Conservation (phyloP, 2,888 invertebrate species). For the Synergus gifuensis region DNA sequence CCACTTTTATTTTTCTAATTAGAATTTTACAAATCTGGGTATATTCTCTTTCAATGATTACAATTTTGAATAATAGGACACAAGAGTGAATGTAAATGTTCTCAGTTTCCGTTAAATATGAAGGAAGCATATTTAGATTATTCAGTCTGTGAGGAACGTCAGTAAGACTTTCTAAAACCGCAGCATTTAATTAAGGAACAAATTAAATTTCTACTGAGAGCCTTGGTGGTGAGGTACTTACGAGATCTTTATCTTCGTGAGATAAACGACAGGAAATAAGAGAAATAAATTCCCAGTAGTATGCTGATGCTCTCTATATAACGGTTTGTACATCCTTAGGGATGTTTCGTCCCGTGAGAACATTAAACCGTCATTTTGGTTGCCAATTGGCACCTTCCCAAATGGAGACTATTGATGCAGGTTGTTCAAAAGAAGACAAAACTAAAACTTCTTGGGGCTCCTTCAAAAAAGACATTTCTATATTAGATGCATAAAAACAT, state of each 20-base stretch:
- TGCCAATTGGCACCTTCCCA: neutral
- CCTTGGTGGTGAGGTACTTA: slow-evolving; percentile 6
- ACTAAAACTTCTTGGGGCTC: neutral
- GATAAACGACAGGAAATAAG: slow-evolving; percentile 16
- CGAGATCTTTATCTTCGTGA: slow-evolving; percentile 17
- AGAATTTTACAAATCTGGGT: too few species aligned
- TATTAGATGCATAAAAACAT: too few species aligned
- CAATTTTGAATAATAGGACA: neutral
- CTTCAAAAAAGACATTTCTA: neutral
- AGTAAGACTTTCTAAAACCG: slow-evolving; percentile 12
- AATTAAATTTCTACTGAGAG: slow-evolving; percentile 27
- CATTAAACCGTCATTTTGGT: slow-evolving; percentile 14
- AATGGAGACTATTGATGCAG: neutral
- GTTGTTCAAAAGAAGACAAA: neutral
- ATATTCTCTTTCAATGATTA: neutral
- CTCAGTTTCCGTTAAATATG: neutral
- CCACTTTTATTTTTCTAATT: too few species aligned
- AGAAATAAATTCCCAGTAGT: slow-evolving; percentile 16
- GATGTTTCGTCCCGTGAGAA: neutral
- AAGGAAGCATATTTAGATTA: neutral
- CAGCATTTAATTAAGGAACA: slow-evolving; percentile 17
- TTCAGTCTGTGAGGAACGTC: neutral
- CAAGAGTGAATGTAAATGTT: neutral
- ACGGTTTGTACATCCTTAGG: neutral
- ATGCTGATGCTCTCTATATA: slow-evolving; percentile 1